Evolutionary conservation across 2,113 vertebrate genomes (phyloP).

Genomic region (Anolis carolinensis): DNA sequence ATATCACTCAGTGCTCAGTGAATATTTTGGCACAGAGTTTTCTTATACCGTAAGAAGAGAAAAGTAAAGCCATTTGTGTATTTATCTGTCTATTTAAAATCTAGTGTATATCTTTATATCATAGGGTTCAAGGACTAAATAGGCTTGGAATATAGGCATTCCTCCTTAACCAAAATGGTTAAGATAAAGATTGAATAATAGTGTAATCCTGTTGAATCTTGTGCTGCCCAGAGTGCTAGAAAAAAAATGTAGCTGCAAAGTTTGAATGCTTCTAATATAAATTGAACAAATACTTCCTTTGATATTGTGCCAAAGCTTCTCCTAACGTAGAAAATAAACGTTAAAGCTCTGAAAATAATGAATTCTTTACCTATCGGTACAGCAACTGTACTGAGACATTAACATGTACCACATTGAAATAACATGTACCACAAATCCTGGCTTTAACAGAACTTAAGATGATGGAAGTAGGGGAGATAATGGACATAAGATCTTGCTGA

Average conservation of each 20-base stretch:
- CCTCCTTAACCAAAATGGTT: slow-evolving; percentile 45
- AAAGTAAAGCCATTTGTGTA: neutral
- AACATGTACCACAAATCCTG: neutral
- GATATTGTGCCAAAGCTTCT: neutral
- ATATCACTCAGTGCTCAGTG: slow-evolving; percentile 12
- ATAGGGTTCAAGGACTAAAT: slow-evolving; percentile 33
- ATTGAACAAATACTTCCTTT: neutral
- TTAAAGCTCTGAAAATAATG: neutral
- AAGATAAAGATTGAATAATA: slow-evolving; percentile 42
- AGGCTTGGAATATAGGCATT: slow-evolving; percentile 10
- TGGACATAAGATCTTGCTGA: neutral
- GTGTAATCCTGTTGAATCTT: neutral
- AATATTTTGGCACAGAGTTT: neutral
- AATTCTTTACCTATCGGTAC: neutral
- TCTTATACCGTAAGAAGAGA: slow-evolving; percentile 6
- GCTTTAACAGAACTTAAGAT: neutral
- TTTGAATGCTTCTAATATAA: neutral
- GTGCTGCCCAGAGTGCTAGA: neutral
- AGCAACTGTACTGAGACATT: neutral
- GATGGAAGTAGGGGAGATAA: neutral
- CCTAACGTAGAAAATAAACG: neutral
- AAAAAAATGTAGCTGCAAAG: neutral
- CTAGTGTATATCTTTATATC: neutral
- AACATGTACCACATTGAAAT: slow-evolving; percentile 13
- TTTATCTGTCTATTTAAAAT: slow-evolving; percentile 19